Percentiles rank a stretch among this genome's conserved stretches.
These are phyloP conservation scores for Anorthoa munda DNA, from an alignment of 2,888 invertebrate genomes.

Conservation along the genomic window DNA sequence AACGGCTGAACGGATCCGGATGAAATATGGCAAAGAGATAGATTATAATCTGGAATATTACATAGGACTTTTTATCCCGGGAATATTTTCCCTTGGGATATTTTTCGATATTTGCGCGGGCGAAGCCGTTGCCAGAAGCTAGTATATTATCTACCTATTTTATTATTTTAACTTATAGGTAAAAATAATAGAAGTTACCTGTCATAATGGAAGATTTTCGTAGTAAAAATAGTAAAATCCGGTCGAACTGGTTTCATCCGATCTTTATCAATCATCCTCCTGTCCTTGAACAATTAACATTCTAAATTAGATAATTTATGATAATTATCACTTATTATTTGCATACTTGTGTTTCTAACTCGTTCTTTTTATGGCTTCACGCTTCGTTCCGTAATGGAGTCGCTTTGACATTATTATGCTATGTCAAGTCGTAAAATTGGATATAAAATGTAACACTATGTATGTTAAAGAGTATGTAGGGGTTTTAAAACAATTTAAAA, in stretches of 20 bases:
- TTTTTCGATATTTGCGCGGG: too few species aligned
- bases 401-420: slow-evolving; percentile 13
- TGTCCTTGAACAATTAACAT: slow-evolving; percentile 48
- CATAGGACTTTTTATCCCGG: too few species aligned
- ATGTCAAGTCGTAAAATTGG: not conserved
- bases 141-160: not conserved
- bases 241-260: slow-evolving; percentile 16
- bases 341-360: slow-evolving; percentile 40
- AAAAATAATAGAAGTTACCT: slow-evolving; percentile 19
- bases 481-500: too few species aligned
- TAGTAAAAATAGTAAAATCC: slow-evolving; percentile 27
- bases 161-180: not conserved
- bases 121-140: too few species aligned
- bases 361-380: slow-evolving; percentile 34
- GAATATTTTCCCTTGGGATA: too few species aligned
- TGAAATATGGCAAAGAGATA: too few species aligned
- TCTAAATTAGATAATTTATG: slow-evolving; percentile 48
- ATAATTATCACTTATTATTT: slow-evolving; percentile 43
- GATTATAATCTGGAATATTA: too few species aligned
- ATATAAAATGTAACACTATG: not conserved
- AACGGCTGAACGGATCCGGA: too few species aligned
- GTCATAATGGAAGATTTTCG: slow-evolving; percentile 10
- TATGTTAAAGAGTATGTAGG: too few species aligned
- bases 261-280: slow-evolving; percentile 41
- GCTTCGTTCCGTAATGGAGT: slow-evolving; percentile 22